Evolutionary conservation across 2,888 invertebrate species (phyloP), one percentile per base, ranked within the genome.

Genomic region (Bimastos eiseni): DNA sequence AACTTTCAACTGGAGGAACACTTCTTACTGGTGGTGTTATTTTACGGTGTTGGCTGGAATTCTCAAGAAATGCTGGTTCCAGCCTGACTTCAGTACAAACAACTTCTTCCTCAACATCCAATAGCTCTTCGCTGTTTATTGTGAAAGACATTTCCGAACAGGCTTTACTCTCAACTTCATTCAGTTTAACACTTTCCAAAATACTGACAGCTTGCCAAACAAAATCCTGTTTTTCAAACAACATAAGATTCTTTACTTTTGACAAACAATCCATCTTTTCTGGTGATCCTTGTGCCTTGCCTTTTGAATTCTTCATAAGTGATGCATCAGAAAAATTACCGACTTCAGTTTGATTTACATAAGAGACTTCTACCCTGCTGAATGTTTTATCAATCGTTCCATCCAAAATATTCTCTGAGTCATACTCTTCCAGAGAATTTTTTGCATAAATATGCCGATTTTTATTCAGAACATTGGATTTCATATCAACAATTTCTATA

Each of bases 81-180:
- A 70, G 70, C 30, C n/a, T 70, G 70, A 8, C 70, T 70, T 70
- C 70, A n/a, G 70, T 70, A n/a, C 70, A 70, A 70, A 70, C 70
- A n/a, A 70, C n/a, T 70, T 70, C 70, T n/a, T 70, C 70, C 70
- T 70, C 70, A 70, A 70, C 70, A 70, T 70, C 70, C 70, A 70
- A 70, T n/a, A 70, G n/a, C 70, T 70, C 70, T 70, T 70, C 70
- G 6, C 70, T 70, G 70, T 70, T 70, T 30, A 70, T 70, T 13
- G 70, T 70, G 70, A 70, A 70, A 70, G 70, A 70, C 70, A n/a
- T 70, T 13, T 70, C 30, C 15, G n/a, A 70, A 70, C 70, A 70
- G 70, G n/a, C 70, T n/a, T 70, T 70, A 70, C 70, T n/a, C 8
- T 70, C 70, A 70, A n/a, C 30, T 70, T 70, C 70, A 70, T n/a